Base-by-base conservation (phyloP, 2,888 invertebrate genomes). In the Scaptomyza reducta region DNA sequence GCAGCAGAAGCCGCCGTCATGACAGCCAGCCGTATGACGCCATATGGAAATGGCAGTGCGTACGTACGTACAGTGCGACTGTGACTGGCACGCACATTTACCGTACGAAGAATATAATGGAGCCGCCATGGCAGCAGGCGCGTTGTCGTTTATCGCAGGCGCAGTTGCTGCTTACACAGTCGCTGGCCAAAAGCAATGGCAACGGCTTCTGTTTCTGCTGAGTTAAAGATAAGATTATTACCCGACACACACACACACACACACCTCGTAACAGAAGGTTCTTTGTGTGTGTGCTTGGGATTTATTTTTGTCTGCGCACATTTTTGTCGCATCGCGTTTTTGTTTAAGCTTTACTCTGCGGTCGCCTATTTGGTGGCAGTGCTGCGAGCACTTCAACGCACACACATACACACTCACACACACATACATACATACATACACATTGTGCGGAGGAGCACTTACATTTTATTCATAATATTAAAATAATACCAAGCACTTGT, bases 221-320 rank as follows among this genome's bases (percentile, higher is more conserved):
- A 74, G 73, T 74, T 74, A 70, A 74, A 74, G 85, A 76, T 84
- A 80, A 84, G 80, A 80, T 80, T 80, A 81, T 81, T 76, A 80
- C 78, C 79, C 76, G 31, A 58, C 81, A 65, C 68, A 71, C 55
- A 68, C 66, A 71, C 55, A 68, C 66, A 35, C 53, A 31, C 51
- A 49, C 27, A 29, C 27, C 27, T 13, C 41, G 14, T 16, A 27
- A 40, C 51, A 47, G 14, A 38, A 38, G 38, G 38, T 14, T 14
- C 14, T 38, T 14, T 38, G 41, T 31, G 54, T 18, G 55, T 31
- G 60, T 69, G 73, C 46, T 38, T 70, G 70, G 74, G 73, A 74
- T 74, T 74, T 74, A 74, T 74, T 74, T 74, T 70, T 57, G 74
- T 61, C 57, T 61, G 44, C 67, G 54, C 54, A 44, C 54, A 49